These are phyloP conservation scores for Microplitis deprimator DNA, from an alignment of 2,888 invertebrate genomes.

Conservation along the genomic window DNA sequence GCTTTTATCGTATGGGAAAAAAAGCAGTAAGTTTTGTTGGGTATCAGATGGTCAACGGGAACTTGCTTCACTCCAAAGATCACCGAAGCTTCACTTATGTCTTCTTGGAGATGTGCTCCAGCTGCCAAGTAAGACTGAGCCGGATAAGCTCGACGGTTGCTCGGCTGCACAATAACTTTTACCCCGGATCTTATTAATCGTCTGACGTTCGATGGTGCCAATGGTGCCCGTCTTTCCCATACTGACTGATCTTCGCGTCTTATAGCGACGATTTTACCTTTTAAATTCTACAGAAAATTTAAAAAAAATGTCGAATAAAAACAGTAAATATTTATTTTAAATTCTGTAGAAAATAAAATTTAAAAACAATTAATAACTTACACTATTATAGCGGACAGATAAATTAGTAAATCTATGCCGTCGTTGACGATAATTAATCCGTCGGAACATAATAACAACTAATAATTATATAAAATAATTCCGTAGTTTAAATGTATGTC, in stretches of 20 bases:
- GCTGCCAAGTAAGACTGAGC: constrained; percentile 95
- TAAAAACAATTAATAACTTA: constrained; percentile 46
- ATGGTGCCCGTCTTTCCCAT: constrained; percentile 96
- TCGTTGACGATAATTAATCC: neutral
- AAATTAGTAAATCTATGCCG: neutral
- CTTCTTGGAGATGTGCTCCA: constrained; percentile 95
- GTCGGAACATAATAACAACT: neutral
- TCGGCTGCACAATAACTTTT: constrained; percentile 97
- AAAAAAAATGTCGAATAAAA: neutral
- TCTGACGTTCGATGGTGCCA: constrained; percentile 92
- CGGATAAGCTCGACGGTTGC: constrained; percentile 97
- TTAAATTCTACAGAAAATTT: constrained; percentile 66
- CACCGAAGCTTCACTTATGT: constrained; percentile 95
- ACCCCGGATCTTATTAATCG: constrained; percentile 89
- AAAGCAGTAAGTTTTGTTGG: constrained; percentile 97
- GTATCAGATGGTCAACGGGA: constrained; percentile 91
- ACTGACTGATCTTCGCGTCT: constrained; percentile 94
- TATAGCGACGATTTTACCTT: constrained; percentile 85
- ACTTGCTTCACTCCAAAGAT: constrained; percentile 98
- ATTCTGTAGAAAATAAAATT: neutral
- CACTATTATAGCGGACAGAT: constrained; percentile 47
- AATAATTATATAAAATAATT: neutral
- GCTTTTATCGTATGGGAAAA: constrained; percentile 99
- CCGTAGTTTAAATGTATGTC: neutral
- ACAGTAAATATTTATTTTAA: neutral